Evolutionary conservation across 1,140 invertebrate genomes (phyloP), one percentile per base, ranked within the genome.

Genomic region (Listronotus oregonensis): DNA sequence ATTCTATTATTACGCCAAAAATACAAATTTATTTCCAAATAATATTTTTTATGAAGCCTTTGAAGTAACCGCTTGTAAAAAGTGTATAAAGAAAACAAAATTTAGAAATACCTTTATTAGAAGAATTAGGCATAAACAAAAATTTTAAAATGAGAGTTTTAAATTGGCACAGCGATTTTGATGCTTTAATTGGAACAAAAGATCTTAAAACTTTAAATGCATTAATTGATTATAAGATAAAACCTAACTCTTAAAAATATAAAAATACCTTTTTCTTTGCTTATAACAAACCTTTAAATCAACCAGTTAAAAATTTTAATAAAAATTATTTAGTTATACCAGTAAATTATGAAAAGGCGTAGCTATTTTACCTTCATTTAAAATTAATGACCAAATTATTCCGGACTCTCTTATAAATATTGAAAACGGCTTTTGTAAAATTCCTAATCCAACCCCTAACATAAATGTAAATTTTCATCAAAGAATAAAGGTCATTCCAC

Each of bases 241-340:
- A 54, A 54, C 27, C 51, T 54, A 14, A 54, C 51, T 1, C 6
- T 37, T 3, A 1, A 54, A 31, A 54, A 54, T 37, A 54, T 54
- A 9, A 37, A 54, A 54, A 54, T 54, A 34, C 51, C 18, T n/a
- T 54, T 54, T 54, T 54, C 34, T 32, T 34, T 32, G 51, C 51
- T 14, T 54, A 54, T 54, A 54, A 54, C 17, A 54, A 14, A 37
- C 51, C 51, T 15, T 39, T 54, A 39, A 14, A 18, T 32, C 51
- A 54, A 12, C 51, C 51, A 18, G 11, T 54, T 15, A 37, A 54
- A 34, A 54, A 54, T 32, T 12, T 32, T 32, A 32, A 37, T 4
- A 54, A 39, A 21, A 18, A 37, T 3, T 54, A 4, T 54, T 54
- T 54, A 54, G n/a, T 18, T 34, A 54, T 39, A 10, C 51, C 51